Conservation (phyloP, 2,113 vertebrate genomes). For the Beaufortia kweichowensis region DNA sequence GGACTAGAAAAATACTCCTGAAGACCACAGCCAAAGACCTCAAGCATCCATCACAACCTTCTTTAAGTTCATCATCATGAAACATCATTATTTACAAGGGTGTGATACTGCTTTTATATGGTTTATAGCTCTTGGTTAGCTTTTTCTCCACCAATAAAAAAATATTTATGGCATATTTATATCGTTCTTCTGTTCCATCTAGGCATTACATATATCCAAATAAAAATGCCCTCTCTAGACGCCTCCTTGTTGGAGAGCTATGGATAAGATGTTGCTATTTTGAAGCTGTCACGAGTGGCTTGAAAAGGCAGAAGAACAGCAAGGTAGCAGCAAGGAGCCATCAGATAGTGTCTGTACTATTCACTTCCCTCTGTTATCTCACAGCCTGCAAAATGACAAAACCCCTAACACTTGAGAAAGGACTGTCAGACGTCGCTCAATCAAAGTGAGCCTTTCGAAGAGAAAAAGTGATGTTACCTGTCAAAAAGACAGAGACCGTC, state of each 20-base stretch:
- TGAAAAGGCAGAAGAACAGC: not conserved
- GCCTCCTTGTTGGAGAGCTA: not conserved
- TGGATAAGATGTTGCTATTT: not conserved
- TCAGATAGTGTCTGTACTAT: slow-evolving; percentile 35
- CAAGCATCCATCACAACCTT: not conserved
- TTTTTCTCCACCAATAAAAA: no score
- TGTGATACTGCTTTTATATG: no score
- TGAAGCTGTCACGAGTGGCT: slow-evolving; percentile 12
- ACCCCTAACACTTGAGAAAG: not conserved
- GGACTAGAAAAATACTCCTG: slow-evolving; percentile 22
- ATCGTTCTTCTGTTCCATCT: no score
- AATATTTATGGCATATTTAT: no score
- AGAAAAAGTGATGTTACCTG: slow-evolving; percentile 30
- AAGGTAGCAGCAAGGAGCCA: slow-evolving; percentile 29
- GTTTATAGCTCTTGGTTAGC: no score
- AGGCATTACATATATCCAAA: no score
- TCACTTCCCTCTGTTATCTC: slow-evolving; percentile 9
- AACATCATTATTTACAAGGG: not conserved
- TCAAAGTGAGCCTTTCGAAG: not conserved
- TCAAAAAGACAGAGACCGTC: slow-evolving; percentile 5
- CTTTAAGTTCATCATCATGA: not conserved
- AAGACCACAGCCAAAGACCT: not conserved
- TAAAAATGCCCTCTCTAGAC: not conserved
- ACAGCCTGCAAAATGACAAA: not conserved
- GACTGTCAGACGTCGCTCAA: slow-evolving; percentile 1